Conservation (phyloP, 2,113 vertebrate genomes). For the Grallaria varia region DNA sequence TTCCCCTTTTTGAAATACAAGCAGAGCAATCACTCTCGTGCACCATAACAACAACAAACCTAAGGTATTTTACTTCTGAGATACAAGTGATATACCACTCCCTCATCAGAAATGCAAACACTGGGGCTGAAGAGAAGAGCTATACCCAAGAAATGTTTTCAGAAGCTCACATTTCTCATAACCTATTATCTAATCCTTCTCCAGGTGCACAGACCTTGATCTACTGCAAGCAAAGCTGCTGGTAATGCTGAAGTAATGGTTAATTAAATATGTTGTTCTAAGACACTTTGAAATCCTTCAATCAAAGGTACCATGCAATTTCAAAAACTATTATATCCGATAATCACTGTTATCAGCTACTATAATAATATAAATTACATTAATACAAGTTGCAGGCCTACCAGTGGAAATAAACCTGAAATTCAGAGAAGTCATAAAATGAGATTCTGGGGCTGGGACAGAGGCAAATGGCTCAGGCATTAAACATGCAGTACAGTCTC, state of each 20-base stretch:
- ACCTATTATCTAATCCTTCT: not conserved
- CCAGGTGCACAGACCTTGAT: not conserved
- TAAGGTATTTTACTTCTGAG: not conserved
- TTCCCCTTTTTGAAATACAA: not conserved
- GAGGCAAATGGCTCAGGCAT: not conserved
- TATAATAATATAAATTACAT: not conserved
- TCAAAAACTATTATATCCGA: not conserved
- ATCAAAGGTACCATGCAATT: not conserved
- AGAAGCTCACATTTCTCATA: not conserved
- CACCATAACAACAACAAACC: not conserved
- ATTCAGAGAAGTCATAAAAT: not conserved
- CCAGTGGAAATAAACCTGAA: not conserved
- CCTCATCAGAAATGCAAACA: constrained; percentile 4
- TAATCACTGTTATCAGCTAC: not conserved
- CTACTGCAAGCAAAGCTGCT: not conserved
- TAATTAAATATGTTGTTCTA: not conserved
- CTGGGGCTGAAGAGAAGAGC: not conserved
- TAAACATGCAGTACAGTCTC: not conserved
- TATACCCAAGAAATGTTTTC: not conserved
- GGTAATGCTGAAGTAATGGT: not conserved
- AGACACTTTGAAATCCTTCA: not conserved
- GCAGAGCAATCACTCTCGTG: not conserved
- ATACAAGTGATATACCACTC: not conserved
- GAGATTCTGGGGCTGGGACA: not conserved
- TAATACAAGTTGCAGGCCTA: not conserved